Evolutionary conservation across 2,797 vertebrate genomes (phyloP).

Genomic region (Chromobotia macracanthus): DNA sequence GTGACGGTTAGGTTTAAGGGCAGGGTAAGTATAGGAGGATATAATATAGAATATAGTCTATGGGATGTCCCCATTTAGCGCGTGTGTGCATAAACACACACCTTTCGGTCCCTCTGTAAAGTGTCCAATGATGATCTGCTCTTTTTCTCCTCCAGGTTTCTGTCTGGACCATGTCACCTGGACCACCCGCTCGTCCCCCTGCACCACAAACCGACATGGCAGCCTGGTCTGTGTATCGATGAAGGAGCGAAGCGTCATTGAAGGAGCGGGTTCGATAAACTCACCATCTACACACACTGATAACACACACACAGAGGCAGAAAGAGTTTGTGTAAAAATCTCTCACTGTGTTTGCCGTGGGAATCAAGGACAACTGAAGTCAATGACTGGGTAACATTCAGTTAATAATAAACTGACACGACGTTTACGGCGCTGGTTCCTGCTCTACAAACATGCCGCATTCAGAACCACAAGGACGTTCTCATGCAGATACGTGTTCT

Average conservation of each 20-base stretch:
- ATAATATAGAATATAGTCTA: too few relatives aligned
- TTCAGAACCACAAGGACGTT: constrained; percentile 38
- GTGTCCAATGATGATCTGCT: constrained; percentile 78
- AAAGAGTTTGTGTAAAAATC: constrained; percentile 16
- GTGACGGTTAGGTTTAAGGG: too few relatives aligned
- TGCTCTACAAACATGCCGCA: constrained; percentile 10
- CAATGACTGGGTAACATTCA: constrained; percentile 23
- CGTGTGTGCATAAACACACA: neutral
- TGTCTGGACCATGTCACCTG: constrained; percentile 78
- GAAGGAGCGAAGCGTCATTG: constrained; percentile 58
- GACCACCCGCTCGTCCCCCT: constrained; percentile 62
- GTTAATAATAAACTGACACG: constrained; percentile 54
- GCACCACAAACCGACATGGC: constrained; percentile 80
- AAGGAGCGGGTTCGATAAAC: constrained; percentile 69
- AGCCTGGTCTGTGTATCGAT: constrained; percentile 72
- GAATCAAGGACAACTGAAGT: constrained; percentile 13
- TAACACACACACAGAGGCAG: constrained; percentile 31
- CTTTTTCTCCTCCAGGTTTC: constrained; percentile 70
- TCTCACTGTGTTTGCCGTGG: neutral
- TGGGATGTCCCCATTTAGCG: too few relatives aligned
- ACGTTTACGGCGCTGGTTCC: neutral
- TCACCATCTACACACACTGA: constrained; percentile 57
- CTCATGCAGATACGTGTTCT: constrained; percentile 6
- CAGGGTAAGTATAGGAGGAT: too few relatives aligned
- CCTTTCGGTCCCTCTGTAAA: constrained; percentile 58